Percentiles rank a stretch among this genome's conserved stretches.
phyloP scores from a whole-genome alignment of 2,888 invertebrate species.

The Pristionchus arcanus region DNA sequence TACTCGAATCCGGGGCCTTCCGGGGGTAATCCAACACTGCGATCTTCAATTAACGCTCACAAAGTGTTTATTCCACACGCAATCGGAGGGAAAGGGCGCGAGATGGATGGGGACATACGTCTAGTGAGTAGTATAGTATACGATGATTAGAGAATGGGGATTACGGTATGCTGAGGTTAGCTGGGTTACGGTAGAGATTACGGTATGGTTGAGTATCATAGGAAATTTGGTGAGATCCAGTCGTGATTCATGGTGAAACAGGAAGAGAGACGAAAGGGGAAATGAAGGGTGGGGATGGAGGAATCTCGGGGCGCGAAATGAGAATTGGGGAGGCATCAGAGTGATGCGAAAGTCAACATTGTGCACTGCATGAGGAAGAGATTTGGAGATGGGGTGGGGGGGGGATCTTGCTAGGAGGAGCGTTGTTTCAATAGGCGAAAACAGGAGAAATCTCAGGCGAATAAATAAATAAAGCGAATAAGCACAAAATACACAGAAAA shows the following conservation, averaged over 20 bases:
- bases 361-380: background rate
- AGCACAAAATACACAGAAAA: background rate
- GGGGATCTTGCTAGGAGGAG: background rate
- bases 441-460: constrained; percentile 7
- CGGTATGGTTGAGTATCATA: constrained; percentile 7
- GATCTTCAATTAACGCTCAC: constrained; percentile 49
- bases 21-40: constrained; percentile 9
- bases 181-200: background rate
- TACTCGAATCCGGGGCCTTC: background rate
- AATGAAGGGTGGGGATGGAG: constrained; percentile 21
- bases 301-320: constrained; percentile 18
- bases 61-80: constrained; percentile 41
- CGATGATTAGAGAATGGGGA: background rate
- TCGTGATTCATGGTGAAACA: background rate
- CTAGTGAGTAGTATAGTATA: background rate
- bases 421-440: background rate
- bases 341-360: constrained; percentile 19
- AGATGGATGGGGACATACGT: background rate
- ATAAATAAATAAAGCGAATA: background rate
- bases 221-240: background rate
- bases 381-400: background rate
- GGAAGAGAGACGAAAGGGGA: background rate
- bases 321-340: background rate
- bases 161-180: background rate
- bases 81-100: too few relatives aligned